Conservation (phyloP, 2,888 invertebrate species). For the Lasioglossum vierecki region DNA sequence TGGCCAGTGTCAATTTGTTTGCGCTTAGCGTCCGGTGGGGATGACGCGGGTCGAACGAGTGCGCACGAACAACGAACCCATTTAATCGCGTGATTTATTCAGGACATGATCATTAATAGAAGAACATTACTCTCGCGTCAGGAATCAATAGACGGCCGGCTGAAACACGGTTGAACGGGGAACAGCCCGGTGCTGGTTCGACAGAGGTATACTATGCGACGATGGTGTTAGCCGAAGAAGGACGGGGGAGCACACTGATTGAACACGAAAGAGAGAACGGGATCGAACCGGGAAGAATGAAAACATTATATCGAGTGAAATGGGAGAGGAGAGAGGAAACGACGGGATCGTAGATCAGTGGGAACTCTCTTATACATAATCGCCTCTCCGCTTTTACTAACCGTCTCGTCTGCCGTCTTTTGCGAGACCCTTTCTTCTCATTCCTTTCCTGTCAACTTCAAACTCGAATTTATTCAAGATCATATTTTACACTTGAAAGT, state of each 20-base stretch:
- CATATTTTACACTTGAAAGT: not conserved
- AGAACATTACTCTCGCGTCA: conserved; percentile 81
- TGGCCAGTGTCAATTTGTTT: conserved; percentile 71
- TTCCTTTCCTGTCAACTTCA: not conserved
- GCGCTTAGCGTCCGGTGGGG: conserved; percentile 66
- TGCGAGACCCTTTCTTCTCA: not conserved
- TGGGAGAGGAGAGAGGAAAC: not conserved
- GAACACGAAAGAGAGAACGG: conserved; percentile 41
- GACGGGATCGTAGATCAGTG: conserved; percentile 13
- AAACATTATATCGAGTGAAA: conserved; percentile 19
- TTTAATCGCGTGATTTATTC: conserved; percentile 83
- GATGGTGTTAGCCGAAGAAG: conserved; percentile 17
- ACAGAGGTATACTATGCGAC: conserved; percentile 37
- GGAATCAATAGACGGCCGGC: conserved; percentile 79
- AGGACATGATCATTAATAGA: conserved; percentile 82
- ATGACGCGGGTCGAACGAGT: conserved; percentile 66
- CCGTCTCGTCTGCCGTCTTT: not conserved
- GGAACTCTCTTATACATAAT: conserved; percentile 21
- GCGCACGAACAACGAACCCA: conserved; percentile 74
- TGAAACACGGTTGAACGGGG: conserved; percentile 60
- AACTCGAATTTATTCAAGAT: not conserved
- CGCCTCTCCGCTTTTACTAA: not conserved
- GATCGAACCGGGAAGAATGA: conserved; percentile 25
- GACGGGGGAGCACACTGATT: conserved; percentile 9
- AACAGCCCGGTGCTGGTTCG: conserved; percentile 33